Conservation (phyloP, 64 coral and sea anemone genomes). For the Stylophora pistillata region DNA sequence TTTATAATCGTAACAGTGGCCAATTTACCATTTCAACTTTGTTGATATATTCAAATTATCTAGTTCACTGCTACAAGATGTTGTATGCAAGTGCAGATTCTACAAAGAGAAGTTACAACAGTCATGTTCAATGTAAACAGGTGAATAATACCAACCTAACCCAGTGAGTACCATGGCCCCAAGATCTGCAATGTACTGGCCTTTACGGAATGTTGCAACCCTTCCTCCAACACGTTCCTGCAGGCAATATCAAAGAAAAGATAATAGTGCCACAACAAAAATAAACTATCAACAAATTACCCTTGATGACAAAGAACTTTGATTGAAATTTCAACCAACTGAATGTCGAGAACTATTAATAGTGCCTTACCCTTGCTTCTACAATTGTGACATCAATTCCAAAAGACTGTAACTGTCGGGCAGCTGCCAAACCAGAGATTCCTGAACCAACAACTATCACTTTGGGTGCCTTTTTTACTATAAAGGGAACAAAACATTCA, state of each 20-base stretch:
- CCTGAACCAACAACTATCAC: constrained; percentile 96
- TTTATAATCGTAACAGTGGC: too few species aligned
- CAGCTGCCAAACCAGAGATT: constrained; percentile 91
- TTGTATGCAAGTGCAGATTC: neutral
- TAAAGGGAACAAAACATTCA: neutral
- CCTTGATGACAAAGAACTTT: neutral
- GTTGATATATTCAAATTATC: too few species aligned
- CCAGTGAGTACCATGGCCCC: constrained; percentile 98
- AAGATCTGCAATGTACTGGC: constrained; percentile 95
- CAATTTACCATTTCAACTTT: too few species aligned
- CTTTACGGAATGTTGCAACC: constrained; percentile 96
- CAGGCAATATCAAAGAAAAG: neutral
- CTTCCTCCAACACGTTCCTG: constrained; percentile 95
- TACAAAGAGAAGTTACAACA: neutral
- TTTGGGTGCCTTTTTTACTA: constrained; percentile 87
- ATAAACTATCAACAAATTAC: neutral
- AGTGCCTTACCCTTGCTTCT: constrained; percentile 74
- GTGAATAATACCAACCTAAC: constrained; percentile 57
- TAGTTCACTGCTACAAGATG: neutral
- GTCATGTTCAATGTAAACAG: too few species aligned
- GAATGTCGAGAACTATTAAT: too few species aligned
- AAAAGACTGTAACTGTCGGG: constrained; percentile 91
- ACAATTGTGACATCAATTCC: constrained; percentile 95
- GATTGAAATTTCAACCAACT: too few species aligned
- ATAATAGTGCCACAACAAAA: neutral